Base-by-base conservation (phyloP, 2,113 vertebrate genomes). In the Leucopsar rothschildi region DNA sequence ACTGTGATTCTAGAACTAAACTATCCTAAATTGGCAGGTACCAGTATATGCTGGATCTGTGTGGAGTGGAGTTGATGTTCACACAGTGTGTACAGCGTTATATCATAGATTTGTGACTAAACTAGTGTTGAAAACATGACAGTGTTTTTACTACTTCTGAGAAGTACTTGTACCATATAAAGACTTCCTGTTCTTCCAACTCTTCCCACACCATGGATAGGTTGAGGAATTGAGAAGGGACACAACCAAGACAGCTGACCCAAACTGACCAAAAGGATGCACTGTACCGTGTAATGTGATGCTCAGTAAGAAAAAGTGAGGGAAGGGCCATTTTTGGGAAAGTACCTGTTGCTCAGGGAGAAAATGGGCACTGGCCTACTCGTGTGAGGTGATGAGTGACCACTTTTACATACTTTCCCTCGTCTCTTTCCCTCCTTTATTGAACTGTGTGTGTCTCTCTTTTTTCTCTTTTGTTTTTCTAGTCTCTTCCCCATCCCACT, bases 121-220 rank as follows among this genome's bases (percentile, higher is more conserved):
- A 84, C 3, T 11, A 42, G 12, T 24, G 15, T 61, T 78, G 44
- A 11, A 60, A 77, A 56, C 22, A 60, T 1, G 10, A 7, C 15
- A 39, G 18, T 8, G 25, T 42, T 80, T 55, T 77, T 29, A 21
- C 10, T 64, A 0, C 17, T 72, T 23, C 25, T 83, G 11, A 80
- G 11, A 7, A 53, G 19, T 39, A 39, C 9, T 57, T 68, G 8
- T 33, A 29, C 13, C 49, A 3, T 56, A 9, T 39, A 44, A 92
- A 90, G 22, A 0, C 3, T n/a, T 85, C 33, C 15, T 49, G 10
- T 33, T 76, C 8, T 80, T 71, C 57, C 5, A n/a, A 1, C 8
- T 85, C 23, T 66, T 16, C 6, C 7, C 6, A 35, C 2, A 6
- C 3, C 0, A 0, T 19, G 19, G 9, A 3, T 24, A 44, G 3